Base-by-base conservation (phyloP, 2,113 vertebrate species). In the Bubo blakistoni region DNA sequence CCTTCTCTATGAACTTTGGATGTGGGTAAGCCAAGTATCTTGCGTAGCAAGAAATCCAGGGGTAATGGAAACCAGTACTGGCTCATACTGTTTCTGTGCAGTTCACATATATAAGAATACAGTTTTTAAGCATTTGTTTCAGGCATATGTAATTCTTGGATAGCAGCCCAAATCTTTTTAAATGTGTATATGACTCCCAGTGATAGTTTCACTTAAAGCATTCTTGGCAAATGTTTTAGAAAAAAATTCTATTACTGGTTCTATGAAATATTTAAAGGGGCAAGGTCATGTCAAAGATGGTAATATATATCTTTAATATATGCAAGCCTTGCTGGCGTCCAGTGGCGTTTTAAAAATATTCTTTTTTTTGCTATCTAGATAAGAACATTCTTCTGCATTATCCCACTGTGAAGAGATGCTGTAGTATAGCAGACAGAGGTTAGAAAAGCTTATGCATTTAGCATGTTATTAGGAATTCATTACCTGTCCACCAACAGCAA, bases 101-200 rank as follows among this genome's bases (percentile, higher is more conserved):
- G 66, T 54, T 85, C 63, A 91, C 66, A 51, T 82, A 55, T 9
- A 54, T 4, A 90, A 57, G 40, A 85, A 82, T 13, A 88, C 22
- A 62, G 24, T 32, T 84, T 86, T 80, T 51, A 91, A 94, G 88
- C 86, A 94, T 82, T 92, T 92, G 38, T 87, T 85, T 91, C 92
- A 94, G 86, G 86, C 84, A 63, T 90, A 82, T n/a, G 94, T 97
- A 92, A 90, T 77, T 52, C 51, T 90, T 92, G 94, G 91, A 73
- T 11, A 57, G 30, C 71, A 93, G 95, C 97, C 96, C 44, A 17
- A 69, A 51, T n/a, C 87, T 70, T 10, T 16, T 87, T 32, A 88
- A 61, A 61, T 81, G 77, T 72, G 72, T 65, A n/a, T 40, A 36
- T 83, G 92, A 88, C 71, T 88, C 88, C 78, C 92, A 72, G 4